Percentiles rank a stretch among this genome's conserved stretches.
Conservation (phyloP, 2,113 vertebrate species). For the Dipodomys ordii region DNA sequence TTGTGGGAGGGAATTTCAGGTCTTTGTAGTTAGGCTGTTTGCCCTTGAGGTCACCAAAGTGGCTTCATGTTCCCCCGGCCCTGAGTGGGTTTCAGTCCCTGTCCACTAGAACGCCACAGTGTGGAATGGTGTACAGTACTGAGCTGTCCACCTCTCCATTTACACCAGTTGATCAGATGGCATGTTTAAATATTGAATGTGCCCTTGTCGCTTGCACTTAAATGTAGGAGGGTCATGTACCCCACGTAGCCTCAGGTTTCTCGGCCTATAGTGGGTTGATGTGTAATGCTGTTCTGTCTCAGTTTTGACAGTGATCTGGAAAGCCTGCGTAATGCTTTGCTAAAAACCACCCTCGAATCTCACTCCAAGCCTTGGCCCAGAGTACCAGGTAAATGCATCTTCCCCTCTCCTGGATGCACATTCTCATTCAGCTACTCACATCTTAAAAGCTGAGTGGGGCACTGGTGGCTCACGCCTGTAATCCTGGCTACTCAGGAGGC, state of each 20-base stretch:
- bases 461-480: no score
- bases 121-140: accelerated
- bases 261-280: slow-evolving; percentile 1
- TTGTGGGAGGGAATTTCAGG: not conserved
- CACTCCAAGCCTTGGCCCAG: slow-evolving; percentile 85
- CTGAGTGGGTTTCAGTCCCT: not conserved
- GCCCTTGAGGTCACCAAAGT: not conserved
- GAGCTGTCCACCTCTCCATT: not conserved
- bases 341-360: slow-evolving; percentile 92
- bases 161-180: not conserved
- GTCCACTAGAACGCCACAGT: not conserved
- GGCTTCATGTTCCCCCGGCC: not conserved
- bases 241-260: not conserved
- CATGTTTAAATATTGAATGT: not conserved
- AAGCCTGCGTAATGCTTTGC: slow-evolving; percentile 90
- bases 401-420: not conserved
- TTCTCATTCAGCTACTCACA: not conserved
- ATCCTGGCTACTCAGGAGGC: no score
- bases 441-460: not conserved
- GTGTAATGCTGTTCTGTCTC: slow-evolving; percentile 53
- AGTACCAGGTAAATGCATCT: slow-evolving; percentile 88
- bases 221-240: not conserved
- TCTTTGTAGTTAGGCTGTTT: not conserved
- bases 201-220: not conserved
- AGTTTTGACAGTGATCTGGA: slow-evolving; percentile 96